A percentile compares a stretch with the other conserved stretches of the same genome.
phyloP scores from a whole-genome alignment of 1,140 invertebrate genomes.

The Drosophila murphyi region DNA sequence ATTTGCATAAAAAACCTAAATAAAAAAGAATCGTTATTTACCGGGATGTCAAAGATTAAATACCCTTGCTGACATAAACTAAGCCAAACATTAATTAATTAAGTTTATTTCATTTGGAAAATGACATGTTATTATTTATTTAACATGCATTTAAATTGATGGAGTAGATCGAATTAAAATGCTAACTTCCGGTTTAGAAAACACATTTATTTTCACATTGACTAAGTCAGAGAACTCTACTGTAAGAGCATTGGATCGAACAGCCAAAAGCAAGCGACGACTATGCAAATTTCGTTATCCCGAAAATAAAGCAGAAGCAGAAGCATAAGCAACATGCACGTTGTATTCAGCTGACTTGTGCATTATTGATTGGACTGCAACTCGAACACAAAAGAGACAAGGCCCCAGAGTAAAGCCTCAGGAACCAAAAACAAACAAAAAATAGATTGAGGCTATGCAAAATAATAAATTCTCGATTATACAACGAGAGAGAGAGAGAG shows the following conservation, averaged over 20 bases:
- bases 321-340: constrained; percentile 13
- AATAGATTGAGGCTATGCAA: constrained; percentile 32
- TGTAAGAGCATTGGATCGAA: not conserved
- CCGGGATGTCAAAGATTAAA: not conserved
- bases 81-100: not conserved
- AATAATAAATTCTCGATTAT: not conserved
- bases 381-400: constrained; percentile 27
- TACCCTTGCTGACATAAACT: not conserved
- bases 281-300: constrained; percentile 71
- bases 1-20: constrained; percentile 26
- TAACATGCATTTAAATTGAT: no score
- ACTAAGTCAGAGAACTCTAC: not conserved
- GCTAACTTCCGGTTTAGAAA: not conserved
- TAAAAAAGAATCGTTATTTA: constrained; percentile 2
- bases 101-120: no score
- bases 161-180: no score
- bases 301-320: constrained; percentile 51
- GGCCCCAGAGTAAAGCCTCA: constrained; percentile 2
- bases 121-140: no score
- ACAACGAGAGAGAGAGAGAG: not conserved
- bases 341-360: constrained; percentile 36
- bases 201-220: not conserved
- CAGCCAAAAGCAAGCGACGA: constrained; percentile 13
- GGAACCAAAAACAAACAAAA: not conserved
- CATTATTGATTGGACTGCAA: constrained; percentile 53